Evolutionary conservation across 2,797 vertebrate genomes (phyloP).

Genomic region (Erpetoichthys calabaricus): DNA sequence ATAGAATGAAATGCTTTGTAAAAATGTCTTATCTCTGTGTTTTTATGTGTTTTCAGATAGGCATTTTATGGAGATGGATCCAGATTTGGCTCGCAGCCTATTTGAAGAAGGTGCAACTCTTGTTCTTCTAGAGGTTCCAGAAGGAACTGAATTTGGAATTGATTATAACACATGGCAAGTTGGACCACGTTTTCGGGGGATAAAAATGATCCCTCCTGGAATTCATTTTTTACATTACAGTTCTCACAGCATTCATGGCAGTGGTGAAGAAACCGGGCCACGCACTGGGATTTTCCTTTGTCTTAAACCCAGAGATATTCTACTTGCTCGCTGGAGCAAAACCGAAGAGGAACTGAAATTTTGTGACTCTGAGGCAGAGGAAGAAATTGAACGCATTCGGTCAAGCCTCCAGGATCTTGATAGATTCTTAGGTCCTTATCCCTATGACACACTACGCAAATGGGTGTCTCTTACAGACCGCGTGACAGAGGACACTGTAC

Average conservation of each 20-base stretch:
- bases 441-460: slow-evolving; percentile 71
- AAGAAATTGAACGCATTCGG: slow-evolving; percentile 52
- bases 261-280: slow-evolving; percentile 57
- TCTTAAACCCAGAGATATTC: slow-evolving; percentile 60
- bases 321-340: slow-evolving; percentile 66
- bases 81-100: slow-evolving; percentile 61
- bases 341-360: slow-evolving; percentile 61
- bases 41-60: too few relatives aligned
- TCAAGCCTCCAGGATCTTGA: slow-evolving; percentile 65
- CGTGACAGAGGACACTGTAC: slow-evolving; percentile 52
- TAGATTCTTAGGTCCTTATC: slow-evolving; percentile 74
- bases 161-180: slow-evolving; percentile 83
- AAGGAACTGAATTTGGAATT: slow-evolving; percentile 80
- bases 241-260: slow-evolving; percentile 41
- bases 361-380: slow-evolving; percentile 46
- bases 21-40: too few relatives aligned
- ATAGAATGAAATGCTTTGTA: too few relatives aligned
- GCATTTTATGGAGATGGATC: slow-evolving; percentile 51
- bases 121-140: slow-evolving; percentile 70
- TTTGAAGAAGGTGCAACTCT: slow-evolving; percentile 84
- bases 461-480: slow-evolving; percentile 86
- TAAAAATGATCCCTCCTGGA: slow-evolving; percentile 94
- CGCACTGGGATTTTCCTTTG: slow-evolving; percentile 71
- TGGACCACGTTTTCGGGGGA: slow-evolving; percentile 76
- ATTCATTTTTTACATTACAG: slow-evolving; percentile 84